Evolutionary conservation across 2,797 vertebrate species (phyloP).

Genomic region (Sciaenops ocellatus): DNA sequence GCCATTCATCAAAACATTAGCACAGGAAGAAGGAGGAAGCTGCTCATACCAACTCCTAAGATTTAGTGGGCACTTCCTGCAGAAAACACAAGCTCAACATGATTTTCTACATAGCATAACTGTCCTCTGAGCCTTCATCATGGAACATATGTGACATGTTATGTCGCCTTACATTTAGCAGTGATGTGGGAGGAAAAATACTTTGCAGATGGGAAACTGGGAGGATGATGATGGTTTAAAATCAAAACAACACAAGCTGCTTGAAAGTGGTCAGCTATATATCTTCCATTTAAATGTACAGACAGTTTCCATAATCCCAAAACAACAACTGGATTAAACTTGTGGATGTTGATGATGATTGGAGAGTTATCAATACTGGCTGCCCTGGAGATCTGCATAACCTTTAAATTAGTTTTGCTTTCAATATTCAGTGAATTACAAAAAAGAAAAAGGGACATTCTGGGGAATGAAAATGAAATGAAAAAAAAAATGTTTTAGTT

Average conservation of each 20-base stretch:
- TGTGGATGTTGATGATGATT: neutral
- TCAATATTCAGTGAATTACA: neutral
- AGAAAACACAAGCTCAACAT: constrained; percentile 51
- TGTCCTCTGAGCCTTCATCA: constrained; percentile 17
- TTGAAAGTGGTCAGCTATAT: neutral
- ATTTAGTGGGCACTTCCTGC: constrained; percentile 27
- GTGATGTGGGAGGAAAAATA: constrained; percentile 3
- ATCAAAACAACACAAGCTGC: constrained; percentile 7
- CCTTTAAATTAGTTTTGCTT: neutral
- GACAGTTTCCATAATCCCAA: neutral
- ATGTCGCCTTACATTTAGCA: constrained; percentile 26
- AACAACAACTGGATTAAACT: neutral
- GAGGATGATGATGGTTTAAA: neutral
- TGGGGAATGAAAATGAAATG: neutral
- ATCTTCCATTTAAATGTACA: neutral
- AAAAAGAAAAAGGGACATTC: neutral
- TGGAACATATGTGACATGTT: constrained; percentile 42
- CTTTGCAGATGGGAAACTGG: neutral
- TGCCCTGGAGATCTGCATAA: neutral
- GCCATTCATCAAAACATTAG: constrained; percentile 32
- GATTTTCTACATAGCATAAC: constrained; percentile 41
- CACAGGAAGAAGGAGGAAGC: neutral
- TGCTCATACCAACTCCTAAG: constrained; percentile 22
- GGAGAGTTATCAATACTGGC: neutral
- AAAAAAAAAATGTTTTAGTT: too few species aligned